Evolutionary conservation across 2,113 vertebrate genomes (phyloP), one percentile per base, ranked within the genome.

Genomic region (Rostratula benghalensis): DNA sequence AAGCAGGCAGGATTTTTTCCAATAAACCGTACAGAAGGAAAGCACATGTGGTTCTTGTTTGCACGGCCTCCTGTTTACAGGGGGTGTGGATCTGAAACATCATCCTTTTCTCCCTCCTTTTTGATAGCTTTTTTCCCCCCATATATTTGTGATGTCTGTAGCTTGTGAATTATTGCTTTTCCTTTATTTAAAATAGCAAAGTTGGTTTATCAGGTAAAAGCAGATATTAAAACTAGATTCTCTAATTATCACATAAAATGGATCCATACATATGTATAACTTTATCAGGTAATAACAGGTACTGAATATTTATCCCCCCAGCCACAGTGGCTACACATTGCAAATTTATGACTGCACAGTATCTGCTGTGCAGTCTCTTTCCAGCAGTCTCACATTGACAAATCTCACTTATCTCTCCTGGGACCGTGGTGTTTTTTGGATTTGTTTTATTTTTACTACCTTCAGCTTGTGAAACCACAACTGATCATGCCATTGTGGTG

Each of bases 211-310:
- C 98, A 92, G 94, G 89, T 89, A 96, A 97, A 97, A 97, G 60
- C 97, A 98, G 97, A 98, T 98, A 97, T 63, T 96, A 94, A 97
- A 97, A 77, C 78, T 95, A 98, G 97, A 98, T 98, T 97, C 95
- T 94, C 82, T 97, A 97, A 98, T 98, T 98, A 97, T 95, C 94
- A 97, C 96, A 94, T 93, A 94, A 98, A 98, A 96, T 87, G 71
- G 69, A 95, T 64, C 77, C 81, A 97, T 98, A 91, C 97, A 97
- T 98, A 98, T 98, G 97, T 97, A 98, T 97, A 97, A 90, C 96
- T 97, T 98, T 98, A 97, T 98, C 98, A 96, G 96, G 97, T 97
- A 96, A 96, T 95, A 97, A 96, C 97, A 98, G 96, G 95, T 96
- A 95, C 96, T 96, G 97, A 97, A 95, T 98, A 97, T 97, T 97